Evolutionary conservation across 2,888 invertebrate species (phyloP).

Genomic region (Hypomecis punctinalis): DNA sequence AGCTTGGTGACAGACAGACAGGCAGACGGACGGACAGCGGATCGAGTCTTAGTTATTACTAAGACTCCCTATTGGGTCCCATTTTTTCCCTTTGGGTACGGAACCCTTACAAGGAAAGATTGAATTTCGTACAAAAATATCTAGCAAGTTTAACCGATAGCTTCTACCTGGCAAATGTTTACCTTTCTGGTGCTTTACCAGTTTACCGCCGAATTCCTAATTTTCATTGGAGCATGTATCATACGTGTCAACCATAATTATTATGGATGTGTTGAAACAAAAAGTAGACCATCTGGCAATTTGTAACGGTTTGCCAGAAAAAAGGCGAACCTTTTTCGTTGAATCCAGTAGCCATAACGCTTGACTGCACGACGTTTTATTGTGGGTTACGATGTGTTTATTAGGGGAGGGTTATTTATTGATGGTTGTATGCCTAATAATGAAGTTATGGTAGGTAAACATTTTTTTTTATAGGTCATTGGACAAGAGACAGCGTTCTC

Average conservation of each 20-base stretch:
- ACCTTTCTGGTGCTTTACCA: conserved; percentile 39
- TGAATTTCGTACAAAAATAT: no score
- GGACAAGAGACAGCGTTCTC: not conserved
- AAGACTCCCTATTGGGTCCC: no score
- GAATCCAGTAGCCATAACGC: conserved; percentile 80
- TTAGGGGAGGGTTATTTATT: conserved; percentile 25
- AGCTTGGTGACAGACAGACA: no score
- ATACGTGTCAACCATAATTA: conserved; percentile 71
- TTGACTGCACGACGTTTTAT: conserved; percentile 60
- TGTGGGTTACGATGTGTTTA: conserved; percentile 51
- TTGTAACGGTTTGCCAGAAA: conserved; percentile 75
- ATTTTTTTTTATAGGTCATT: not conserved
- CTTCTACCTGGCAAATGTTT: conserved; percentile 35
- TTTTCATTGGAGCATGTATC: conserved; percentile 63
- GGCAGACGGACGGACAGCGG: no score
- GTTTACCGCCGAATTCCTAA: conserved; percentile 58
- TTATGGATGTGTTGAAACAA: conserved; percentile 70
- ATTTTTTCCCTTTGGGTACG: no score
- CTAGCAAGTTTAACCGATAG: conserved; percentile 2
- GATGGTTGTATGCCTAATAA: conserved; percentile 26
- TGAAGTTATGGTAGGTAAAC: conserved; percentile 9
- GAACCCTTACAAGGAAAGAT: no score
- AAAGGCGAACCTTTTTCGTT: conserved; percentile 69
- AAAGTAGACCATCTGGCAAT: conserved; percentile 79
- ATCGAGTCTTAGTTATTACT: no score